Conservation (phyloP, 2,797 vertebrate genomes). For the Mus minutoides region DNA sequence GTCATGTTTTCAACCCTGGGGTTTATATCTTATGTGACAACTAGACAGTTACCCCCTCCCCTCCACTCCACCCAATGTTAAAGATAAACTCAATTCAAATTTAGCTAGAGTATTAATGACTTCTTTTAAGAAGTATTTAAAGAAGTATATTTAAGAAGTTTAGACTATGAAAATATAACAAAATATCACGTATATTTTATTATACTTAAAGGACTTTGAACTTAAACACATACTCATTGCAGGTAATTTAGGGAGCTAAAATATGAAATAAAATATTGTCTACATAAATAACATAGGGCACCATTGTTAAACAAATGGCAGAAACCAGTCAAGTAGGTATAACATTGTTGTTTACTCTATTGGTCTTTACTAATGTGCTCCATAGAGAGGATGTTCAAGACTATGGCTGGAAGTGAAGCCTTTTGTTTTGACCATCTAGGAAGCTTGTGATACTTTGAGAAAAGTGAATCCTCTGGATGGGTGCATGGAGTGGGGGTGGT, state of each 20-base stretch:
- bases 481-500: background rate
- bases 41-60: background rate
- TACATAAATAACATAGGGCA: background rate
- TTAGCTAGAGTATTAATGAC: background rate
- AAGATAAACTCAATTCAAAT: background rate
- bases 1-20: background rate
- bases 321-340: background rate
- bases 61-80: background rate
- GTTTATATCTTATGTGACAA: slow-evolving; percentile 6
- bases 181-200: background rate
- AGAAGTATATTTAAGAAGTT: background rate
- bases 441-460: background rate
- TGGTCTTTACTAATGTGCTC: background rate
- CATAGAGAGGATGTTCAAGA: fast-evolving
- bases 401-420: background rate
- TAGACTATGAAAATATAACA: background rate
- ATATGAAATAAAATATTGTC: background rate
- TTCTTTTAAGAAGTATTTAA: no score
- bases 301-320: background rate
- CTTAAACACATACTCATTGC: background rate
- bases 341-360: background rate
- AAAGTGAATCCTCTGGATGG: background rate
- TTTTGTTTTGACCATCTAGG: background rate
- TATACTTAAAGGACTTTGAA: slow-evolving; percentile 7
- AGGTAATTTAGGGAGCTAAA: background rate